Evolutionary conservation across 2,113 vertebrate genomes (phyloP).

Genomic region (Origma solitaria): DNA sequence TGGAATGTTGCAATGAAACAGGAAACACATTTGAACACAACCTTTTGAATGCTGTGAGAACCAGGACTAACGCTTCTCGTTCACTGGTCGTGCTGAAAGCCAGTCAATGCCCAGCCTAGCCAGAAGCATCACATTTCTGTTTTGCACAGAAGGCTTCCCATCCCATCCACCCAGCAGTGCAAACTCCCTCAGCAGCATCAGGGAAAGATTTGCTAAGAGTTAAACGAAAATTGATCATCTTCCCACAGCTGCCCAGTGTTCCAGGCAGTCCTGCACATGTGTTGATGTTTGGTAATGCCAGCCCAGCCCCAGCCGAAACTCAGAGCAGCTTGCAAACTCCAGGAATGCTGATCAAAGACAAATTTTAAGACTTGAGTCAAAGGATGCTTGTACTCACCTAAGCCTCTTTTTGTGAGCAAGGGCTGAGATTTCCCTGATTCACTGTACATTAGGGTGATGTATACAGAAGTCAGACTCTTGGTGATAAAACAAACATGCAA

Average conservation of each 20-base stretch:
- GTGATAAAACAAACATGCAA: neutral
- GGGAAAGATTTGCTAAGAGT: neutral
- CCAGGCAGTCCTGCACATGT: conserved; percentile 5
- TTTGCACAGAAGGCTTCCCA: neutral
- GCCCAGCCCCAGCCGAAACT: neutral
- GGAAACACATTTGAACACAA: conserved; percentile 16
- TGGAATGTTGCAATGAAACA: neutral
- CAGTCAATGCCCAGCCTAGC: neutral
- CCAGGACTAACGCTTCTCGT: neutral
- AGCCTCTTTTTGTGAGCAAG: neutral
- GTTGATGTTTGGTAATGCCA: neutral
- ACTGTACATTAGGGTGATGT: neutral
- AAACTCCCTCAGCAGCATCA: neutral
- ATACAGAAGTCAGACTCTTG: neutral
- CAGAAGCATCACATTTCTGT: neutral
- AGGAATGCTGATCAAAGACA: neutral
- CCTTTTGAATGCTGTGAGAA: conserved; percentile 29
- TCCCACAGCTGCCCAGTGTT: neutral
- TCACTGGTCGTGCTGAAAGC: neutral
- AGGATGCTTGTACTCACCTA: neutral
- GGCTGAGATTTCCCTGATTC: conserved; percentile 10
- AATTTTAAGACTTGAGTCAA: neutral
- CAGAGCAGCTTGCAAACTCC: neutral
- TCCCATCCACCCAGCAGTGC: neutral
- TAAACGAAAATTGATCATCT: conserved; percentile 35